A percentile compares a stretch with the other conserved stretches of the same genome.
Evolutionary conservation across 2,797 vertebrate genomes (phyloP).

Genomic region (Catharus ustulatus): DNA sequence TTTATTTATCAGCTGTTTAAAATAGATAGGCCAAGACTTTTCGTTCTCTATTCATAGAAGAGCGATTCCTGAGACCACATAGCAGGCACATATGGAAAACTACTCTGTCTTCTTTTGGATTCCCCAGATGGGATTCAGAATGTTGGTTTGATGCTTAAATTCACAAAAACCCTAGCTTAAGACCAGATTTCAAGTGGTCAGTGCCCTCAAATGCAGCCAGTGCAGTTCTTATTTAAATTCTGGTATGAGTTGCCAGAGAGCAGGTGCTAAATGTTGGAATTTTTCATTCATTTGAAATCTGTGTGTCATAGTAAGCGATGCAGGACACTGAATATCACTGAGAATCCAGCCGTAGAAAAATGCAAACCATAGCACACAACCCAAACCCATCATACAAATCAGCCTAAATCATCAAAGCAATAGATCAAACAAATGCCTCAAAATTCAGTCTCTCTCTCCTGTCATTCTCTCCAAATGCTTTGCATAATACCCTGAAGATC

Average conservation of each 20-base stretch:
- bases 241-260: not conserved
- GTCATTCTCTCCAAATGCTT: slow-evolving; percentile 66
- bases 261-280: slow-evolving; percentile 45
- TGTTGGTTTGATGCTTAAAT: slow-evolving; percentile 36
- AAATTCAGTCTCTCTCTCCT: slow-evolving; percentile 57
- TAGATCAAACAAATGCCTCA: slow-evolving; percentile 71
- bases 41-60: slow-evolving; percentile 14
- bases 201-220: not conserved
- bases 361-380: slow-evolving; percentile 43
- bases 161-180: slow-evolving; percentile 14
- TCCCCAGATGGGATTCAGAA: not conserved
- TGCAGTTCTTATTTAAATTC: not conserved
- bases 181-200: slow-evolving; percentile 25
- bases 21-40: slow-evolving; percentile 40
- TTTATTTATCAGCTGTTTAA: slow-evolving; percentile 53
- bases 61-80: not conserved
- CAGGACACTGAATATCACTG: not conserved
- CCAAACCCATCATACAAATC: slow-evolving; percentile 67
- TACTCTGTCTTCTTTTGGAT: slow-evolving; percentile 26
- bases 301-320: not conserved
- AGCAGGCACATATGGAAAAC: slow-evolving; percentile 7
- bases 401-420: slow-evolving; percentile 70
- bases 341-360: slow-evolving; percentile 47
- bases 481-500: slow-evolving; percentile 70
- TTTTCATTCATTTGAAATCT: slow-evolving; percentile 41